Evolutionary conservation across 2,797 vertebrate species (phyloP).

Genomic region (Hippopotamyrus pictus): DNA sequence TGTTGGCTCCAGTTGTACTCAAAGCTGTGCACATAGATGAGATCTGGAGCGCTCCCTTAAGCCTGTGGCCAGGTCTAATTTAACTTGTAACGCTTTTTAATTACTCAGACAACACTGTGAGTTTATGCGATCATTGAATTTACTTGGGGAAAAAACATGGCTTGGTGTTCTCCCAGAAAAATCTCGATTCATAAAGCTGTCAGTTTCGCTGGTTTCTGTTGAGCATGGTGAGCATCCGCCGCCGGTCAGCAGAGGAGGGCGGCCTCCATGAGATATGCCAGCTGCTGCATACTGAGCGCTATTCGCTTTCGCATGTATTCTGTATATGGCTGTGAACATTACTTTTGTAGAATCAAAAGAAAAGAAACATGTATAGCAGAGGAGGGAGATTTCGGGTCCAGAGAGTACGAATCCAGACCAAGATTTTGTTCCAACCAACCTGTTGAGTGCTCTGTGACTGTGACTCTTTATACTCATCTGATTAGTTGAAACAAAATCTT

Average conservation of each 20-base stretch:
- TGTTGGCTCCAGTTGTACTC: neutral
- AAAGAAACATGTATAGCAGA: neutral
- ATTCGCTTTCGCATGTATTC: constrained; percentile 19
- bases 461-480: neutral
- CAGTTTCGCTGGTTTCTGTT: neutral
- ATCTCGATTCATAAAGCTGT: neutral
- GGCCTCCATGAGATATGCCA: constrained; percentile 8
- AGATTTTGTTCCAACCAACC: neutral
- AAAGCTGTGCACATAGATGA: neutral
- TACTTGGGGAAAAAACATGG: neutral
- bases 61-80: neutral
- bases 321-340: constrained; percentile 24
- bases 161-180: neutral
- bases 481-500: neutral
- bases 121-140: neutral
- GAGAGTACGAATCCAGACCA: neutral
- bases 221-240: neutral
- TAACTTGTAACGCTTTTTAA: neutral
- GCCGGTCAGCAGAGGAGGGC: neutral
- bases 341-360: constrained; percentile 29
- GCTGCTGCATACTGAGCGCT: constrained; percentile 18
- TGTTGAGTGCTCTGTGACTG: neutral
- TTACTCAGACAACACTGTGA: neutral
- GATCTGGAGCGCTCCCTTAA: neutral
- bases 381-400: neutral